A percentile compares a stretch with the other conserved stretches of the same genome.
phyloP scores from a whole-genome alignment of 2,113 vertebrate genomes.

The Clinocottus analis region DNA sequence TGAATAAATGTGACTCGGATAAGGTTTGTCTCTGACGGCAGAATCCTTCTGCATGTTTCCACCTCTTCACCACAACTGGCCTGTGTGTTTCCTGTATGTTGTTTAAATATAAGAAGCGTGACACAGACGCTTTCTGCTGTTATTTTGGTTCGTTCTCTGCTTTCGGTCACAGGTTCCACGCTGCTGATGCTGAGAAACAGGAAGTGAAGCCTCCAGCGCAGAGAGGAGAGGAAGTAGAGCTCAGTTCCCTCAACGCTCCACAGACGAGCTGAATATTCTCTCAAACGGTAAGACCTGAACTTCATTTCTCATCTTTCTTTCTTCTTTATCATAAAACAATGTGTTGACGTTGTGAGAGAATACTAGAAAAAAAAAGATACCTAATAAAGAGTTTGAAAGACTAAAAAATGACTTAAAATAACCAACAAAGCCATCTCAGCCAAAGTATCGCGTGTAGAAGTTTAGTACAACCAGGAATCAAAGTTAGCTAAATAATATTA shows the following conservation, averaged over 20 bases:
- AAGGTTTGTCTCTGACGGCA: background rate
- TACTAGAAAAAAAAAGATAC: background rate
- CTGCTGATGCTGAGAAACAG: slow-evolving; percentile 48
- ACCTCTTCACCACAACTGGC: too few relatives aligned
- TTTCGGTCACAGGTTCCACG: slow-evolving; percentile 52
- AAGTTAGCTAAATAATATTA: background rate
- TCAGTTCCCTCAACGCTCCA: background rate
- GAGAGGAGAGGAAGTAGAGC: slow-evolving; percentile 12
- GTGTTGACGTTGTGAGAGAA: background rate
- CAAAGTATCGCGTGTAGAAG: background rate
- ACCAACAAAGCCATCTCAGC: background rate
- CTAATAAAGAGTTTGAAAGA: background rate
- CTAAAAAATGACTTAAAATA: background rate
- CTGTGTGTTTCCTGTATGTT: background rate
- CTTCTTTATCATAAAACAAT: background rate
- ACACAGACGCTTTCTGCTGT: slow-evolving; percentile 10
- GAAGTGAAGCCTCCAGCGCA: slow-evolving; percentile 57
- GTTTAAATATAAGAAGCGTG: slow-evolving; percentile 7
- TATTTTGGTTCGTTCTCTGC: slow-evolving; percentile 21
- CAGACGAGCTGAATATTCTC: background rate
- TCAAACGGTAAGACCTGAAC: slow-evolving; percentile 43
- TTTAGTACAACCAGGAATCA: background rate
- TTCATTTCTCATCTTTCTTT: background rate
- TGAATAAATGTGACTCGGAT: too few relatives aligned
- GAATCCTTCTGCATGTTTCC: too few relatives aligned